Conservation (phyloP, 64 coral and sea anemone genomes). For the Dendronephthya gigantea region DNA sequence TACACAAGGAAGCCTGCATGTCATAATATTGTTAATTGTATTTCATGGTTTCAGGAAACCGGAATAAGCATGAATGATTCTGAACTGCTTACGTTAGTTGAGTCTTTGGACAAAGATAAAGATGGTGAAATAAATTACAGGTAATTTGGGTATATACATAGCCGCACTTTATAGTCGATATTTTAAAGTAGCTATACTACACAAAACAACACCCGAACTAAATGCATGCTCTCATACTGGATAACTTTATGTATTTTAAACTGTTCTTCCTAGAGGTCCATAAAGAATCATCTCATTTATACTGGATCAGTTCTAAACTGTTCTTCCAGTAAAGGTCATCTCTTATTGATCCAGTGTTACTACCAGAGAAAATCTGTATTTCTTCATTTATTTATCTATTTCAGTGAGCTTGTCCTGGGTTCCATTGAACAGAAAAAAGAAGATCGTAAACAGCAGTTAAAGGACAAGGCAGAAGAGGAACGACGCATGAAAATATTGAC, state of each 20-base stretch:
- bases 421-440: slow-evolving; percentile 72
- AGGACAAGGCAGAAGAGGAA: slow-evolving; percentile 64
- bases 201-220: neutral
- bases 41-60: slow-evolving; percentile 55
- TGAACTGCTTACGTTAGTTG: slow-evolving; percentile 62
- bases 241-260: no score
- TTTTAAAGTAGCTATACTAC: neutral
- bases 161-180: no score
- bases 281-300: no score
- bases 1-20: no score
- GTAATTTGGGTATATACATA: slow-evolving; percentile 26
- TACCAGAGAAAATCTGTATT: neutral
- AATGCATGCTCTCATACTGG: neutral
- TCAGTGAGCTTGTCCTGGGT: slow-evolving; percentile 83
- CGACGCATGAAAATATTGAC: slow-evolving; percentile 64
- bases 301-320: neutral
- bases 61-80: slow-evolving; percentile 79
- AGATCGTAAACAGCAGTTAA: slow-evolving; percentile 87
- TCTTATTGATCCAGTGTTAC: neutral
- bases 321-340: neutral
- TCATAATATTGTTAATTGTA: no score
- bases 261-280: no score
- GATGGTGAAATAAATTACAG: slow-evolving; percentile 97
- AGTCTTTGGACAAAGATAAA: slow-evolving; percentile 67
- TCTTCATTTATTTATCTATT: slow-evolving; percentile 16